Conservation (phyloP, 2,888 invertebrate species). For the Lithophane socia region DNA sequence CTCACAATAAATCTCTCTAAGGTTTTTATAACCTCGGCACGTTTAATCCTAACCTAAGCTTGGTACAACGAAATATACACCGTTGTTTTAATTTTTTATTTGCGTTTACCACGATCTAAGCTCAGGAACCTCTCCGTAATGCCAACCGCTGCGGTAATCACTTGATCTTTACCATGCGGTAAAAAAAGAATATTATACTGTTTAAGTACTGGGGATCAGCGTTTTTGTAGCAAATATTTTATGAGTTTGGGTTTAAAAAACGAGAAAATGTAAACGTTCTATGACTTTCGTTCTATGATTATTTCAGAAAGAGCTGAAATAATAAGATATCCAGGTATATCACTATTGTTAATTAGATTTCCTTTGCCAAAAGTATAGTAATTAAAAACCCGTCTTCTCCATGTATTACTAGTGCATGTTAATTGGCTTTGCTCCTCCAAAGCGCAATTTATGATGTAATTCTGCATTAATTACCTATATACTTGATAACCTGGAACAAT, state of each 20-base stretch:
- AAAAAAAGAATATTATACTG: slow-evolving; percentile 47
- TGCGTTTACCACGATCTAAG: slow-evolving; percentile 36
- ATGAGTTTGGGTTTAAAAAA: slow-evolving; percentile 19
- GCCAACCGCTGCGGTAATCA: slow-evolving; percentile 53
- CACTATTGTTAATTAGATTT: background rate
- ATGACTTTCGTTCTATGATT: background rate
- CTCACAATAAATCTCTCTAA: slow-evolving; percentile 1
- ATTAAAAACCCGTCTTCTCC: background rate
- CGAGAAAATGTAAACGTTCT: slow-evolving; percentile 1
- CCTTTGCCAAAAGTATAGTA: background rate
- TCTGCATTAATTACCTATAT: background rate
- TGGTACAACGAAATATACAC: slow-evolving; percentile 29
- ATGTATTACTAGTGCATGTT: background rate
- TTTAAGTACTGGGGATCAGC: slow-evolving; percentile 46
- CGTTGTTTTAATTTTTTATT: slow-evolving; percentile 55
- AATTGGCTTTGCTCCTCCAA: background rate
- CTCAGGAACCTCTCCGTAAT: slow-evolving; percentile 39
- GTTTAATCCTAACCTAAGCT: slow-evolving; percentile 41
- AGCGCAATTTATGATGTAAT: background rate
- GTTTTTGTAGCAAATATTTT: slow-evolving; percentile 48
- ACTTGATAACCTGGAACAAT: too few species aligned
- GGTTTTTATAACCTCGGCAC: slow-evolving; percentile 18
- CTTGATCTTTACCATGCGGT: slow-evolving; percentile 60
- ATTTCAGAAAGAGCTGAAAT: background rate
- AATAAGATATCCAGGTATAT: background rate